Evolutionary conservation across 2,113 vertebrate species (phyloP).

Genomic region (Boleophthalmus pectinirostris): DNA sequence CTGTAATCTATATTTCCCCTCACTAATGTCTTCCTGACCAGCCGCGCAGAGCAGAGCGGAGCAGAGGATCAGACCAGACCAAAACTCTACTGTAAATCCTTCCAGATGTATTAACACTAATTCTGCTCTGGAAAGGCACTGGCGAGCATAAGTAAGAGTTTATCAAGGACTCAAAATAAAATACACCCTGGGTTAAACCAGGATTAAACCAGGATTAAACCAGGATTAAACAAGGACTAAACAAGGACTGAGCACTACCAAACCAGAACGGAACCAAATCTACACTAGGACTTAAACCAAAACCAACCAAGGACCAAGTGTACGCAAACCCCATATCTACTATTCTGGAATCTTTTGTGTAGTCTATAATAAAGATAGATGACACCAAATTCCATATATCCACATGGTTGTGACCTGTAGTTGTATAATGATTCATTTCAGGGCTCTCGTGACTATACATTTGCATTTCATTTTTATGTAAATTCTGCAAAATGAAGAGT

Average conservation of each 20-base stretch:
- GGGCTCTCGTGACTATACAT: no score
- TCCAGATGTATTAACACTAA: slow-evolving; percentile 59
- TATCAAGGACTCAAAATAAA: slow-evolving; percentile 1
- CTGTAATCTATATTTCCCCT: slow-evolving; percentile 53
- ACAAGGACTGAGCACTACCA: no score
- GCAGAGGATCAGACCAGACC: slow-evolving; percentile 36
- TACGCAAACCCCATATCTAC: no score
- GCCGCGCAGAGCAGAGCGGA: slow-evolving; percentile 35
- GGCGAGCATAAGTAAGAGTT: slow-evolving; percentile 51
- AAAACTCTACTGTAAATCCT: slow-evolving; percentile 37
- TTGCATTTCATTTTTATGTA: no score
- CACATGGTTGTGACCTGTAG: no score
- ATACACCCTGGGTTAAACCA: neutral
- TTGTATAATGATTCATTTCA: no score
- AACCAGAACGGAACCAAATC: no score
- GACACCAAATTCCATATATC: neutral
- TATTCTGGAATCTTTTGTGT: slow-evolving; percentile 16
- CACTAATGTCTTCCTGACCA: slow-evolving; percentile 61
- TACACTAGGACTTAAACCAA: no score
- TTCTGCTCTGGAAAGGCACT: slow-evolving; percentile 33
- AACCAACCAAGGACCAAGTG: no score
- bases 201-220: no score
- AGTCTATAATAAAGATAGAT: neutral
- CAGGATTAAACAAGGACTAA: no score
- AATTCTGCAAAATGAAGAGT: no score